phyloP scores from a whole-genome alignment of 2,113 vertebrate species.

The Pagrus major region DNA sequence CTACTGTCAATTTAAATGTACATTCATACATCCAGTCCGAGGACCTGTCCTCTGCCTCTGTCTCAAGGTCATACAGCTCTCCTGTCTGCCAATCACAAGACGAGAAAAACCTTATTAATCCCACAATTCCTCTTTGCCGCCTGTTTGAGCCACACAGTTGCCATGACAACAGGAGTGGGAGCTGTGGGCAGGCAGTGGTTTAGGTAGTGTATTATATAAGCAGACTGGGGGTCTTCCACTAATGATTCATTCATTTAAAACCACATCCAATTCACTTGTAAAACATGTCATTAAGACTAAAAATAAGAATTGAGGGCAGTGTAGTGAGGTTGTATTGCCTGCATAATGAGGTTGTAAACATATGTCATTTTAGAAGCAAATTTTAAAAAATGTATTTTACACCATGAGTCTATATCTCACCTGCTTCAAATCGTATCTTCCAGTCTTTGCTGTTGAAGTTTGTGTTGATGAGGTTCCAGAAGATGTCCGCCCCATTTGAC shows the following conservation, averaged over 20 bases:
- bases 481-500: slow-evolving; percentile 96
- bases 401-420: too few species aligned
- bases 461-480: slow-evolving; percentile 96
- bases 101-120: slow-evolving; percentile 66
- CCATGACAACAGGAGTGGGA: slow-evolving; percentile 73
- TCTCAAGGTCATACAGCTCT: slow-evolving; percentile 71
- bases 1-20: background rate
- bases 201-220: slow-evolving; percentile 48
- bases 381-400: too few species aligned
- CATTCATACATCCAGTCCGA: background rate
- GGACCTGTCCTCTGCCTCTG: slow-evolving; percentile 47
- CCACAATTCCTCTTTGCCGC: slow-evolving; percentile 62
- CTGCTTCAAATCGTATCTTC: slow-evolving; percentile 99
- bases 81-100: slow-evolving; percentile 64
- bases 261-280: background rate
- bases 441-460: slow-evolving; percentile 99
- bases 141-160: slow-evolving; percentile 66
- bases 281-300: background rate
- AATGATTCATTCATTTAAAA: slow-evolving; percentile 16
- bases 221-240: slow-evolving; percentile 7
- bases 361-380: background rate
- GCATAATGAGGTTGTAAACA: background rate
- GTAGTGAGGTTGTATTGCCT: background rate
- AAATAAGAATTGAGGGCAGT: background rate
- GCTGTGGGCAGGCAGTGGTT: slow-evolving; percentile 49